phyloP scores from a whole-genome alignment of 2,888 invertebrate species.

The Willowsia nigromaculata region DNA sequence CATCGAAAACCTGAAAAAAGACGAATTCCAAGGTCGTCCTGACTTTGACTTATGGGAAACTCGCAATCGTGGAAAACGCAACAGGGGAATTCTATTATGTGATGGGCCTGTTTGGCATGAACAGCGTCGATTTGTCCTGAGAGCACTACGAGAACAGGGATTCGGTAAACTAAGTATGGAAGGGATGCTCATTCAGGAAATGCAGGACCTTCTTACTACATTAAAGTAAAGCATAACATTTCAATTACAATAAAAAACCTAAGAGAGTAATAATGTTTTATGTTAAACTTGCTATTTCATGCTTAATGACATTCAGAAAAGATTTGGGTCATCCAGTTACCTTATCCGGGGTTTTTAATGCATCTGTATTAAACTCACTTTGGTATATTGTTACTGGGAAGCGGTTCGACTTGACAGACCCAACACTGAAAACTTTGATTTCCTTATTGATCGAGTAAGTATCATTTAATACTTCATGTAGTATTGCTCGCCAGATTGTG shows the following conservation, averaged over 20 bases:
- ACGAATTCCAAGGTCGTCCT: slow-evolving; percentile 75
- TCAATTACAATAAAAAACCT: too few relatives aligned
- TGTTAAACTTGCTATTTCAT: too few relatives aligned
- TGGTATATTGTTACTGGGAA: slow-evolving; percentile 74
- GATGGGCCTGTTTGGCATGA: slow-evolving; percentile 74
- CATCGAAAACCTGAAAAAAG: slow-evolving; percentile 71
- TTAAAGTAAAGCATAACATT: too few relatives aligned
- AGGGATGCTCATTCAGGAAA: slow-evolving; percentile 72
- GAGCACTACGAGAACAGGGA: slow-evolving; percentile 67
- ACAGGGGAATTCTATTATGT: slow-evolving; percentile 74
- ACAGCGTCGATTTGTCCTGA: slow-evolving; percentile 68
- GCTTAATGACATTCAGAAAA: slow-evolving; percentile 37
- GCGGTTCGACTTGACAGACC: slow-evolving; percentile 74
- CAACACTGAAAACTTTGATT: slow-evolving; percentile 65
- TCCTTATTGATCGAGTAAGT: slow-evolving; percentile 58
- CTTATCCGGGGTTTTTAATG: slow-evolving; percentile 71
- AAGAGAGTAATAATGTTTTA: too few relatives aligned
- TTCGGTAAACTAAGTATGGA: slow-evolving; percentile 77
- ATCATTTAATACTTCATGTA: not conserved
- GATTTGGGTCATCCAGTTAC: slow-evolving; percentile 61
- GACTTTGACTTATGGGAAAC: slow-evolving; percentile 71
- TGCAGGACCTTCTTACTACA: slow-evolving; percentile 68
- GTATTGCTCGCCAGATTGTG: not conserved
- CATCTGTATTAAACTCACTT: slow-evolving; percentile 74
- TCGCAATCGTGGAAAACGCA: slow-evolving; percentile 71